Evolutionary conservation across 2,113 vertebrate genomes (phyloP), one percentile per base, ranked within the genome.

Genomic region (Pimephales promelas): DNA sequence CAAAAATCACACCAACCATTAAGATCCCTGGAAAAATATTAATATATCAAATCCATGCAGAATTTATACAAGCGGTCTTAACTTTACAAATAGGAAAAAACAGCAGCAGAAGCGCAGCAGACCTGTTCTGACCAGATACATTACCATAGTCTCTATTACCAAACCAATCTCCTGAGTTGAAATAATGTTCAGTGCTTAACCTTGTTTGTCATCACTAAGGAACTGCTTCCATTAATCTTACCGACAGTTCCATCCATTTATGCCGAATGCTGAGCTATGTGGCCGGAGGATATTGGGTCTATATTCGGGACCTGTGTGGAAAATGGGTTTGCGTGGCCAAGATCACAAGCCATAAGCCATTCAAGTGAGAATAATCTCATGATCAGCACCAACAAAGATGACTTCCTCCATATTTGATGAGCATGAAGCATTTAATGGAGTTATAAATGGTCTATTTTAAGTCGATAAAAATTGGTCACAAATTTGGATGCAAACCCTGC

Each of bases 1-100:
- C 94, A 0, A 96, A 86, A 84, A 99, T 97, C 62, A 99, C 94
- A 0, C 92, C 96, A 26, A 97, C 94, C 96, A 97, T 98, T 83
- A 98, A 89, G 71, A 97, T 79, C 86, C 97, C 98, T 99, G 79
- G 62, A 86, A 34, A 66, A 5, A 64, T 64, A 14, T 22, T 22
- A 61, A 43, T 71, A 79, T 28, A 14, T 40, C 70, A 74, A 9
- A 24, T 5, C 45, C n/a, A 75, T 54, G 26, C 43, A 31, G 59
- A 14, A 28, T 28, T 28, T 26, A 61, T 13, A 5, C 0, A n/a
- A n/a, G n/a, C n/a, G n/a, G n/a, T n/a, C n/a, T n/a, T n/a, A n/a
- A n/a, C n/a, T n/a, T n/a, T n/a, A n/a, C n/a, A n/a, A n/a, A n/a
- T n/a, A n/a, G n/a, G n/a, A n/a, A n/a, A n/a, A n/a, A n/a, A n/a